Base-by-base conservation (phyloP, 2,888 invertebrate species). In the Pteria penguin region DNA sequence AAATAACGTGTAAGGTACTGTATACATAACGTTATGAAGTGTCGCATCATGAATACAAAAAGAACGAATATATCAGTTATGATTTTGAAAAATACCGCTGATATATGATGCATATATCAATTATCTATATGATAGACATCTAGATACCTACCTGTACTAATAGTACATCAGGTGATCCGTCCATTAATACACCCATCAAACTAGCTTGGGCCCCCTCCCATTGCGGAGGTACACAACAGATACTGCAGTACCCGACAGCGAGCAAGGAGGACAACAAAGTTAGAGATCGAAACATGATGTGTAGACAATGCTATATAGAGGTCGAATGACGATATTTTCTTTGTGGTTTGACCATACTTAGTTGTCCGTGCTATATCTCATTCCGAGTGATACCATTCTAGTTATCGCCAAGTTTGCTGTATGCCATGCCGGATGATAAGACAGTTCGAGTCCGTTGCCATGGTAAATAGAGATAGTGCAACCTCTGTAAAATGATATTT, bases 141-240 rank as follows among this genome's bases (percentile, higher is more conserved):
- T 26, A 18, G 3, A 29, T 29, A 70, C 76, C 29, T 45, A 76
- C 76, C 62, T 58, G 61, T 4, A 76, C 57, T 2, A 63, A 45
- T 2, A 24, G 62, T 5, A 63, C 57, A 26, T 26, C 36, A 1
- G 11, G 52, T n/a, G 62, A 24, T 26, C 54, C 52, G 24, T 26
- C 36, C 22, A 4, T 4, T 8, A 31, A 33, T 2, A 60, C 31
- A 5, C 36, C 72, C 5, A 67, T 8, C 2, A 66, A n/a, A 18
- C 55, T 60, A 11, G 65, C 65, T 22, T 77, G 58, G 0, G 8
- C 32, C 3, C 76, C 76, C 54, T 77, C 76, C 76, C 76, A 77
- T 24, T 73, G 72, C n/a, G 62, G 31, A 4, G 76, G 76, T 8
- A 69, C 69, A 52, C 76, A 77, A 26, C 76, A 77, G 26, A 70